These are phyloP conservation scores for Andrena bicolor DNA, from an alignment of 2,888 invertebrate genomes.

Conservation along the genomic window DNA sequence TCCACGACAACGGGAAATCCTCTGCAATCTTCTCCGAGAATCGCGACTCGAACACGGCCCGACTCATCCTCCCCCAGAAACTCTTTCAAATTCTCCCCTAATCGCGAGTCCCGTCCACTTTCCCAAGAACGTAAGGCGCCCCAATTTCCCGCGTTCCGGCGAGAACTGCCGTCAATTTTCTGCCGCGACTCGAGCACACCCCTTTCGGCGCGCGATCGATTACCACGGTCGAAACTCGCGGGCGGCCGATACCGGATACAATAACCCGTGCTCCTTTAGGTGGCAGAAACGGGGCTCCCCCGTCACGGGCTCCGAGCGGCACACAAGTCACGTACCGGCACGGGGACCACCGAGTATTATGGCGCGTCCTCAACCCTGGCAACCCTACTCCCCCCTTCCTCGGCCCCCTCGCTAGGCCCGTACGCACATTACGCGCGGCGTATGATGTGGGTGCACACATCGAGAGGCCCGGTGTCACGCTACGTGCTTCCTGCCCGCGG, in stretches of 20 bases:
- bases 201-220: constrained; percentile 41
- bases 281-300: constrained; percentile 68
- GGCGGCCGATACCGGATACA: constrained; percentile 56
- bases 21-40: too few relatives aligned
- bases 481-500: constrained; percentile 84
- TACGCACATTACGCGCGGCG: constrained; percentile 74
- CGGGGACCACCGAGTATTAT: constrained; percentile 79
- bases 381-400: constrained; percentile 19
- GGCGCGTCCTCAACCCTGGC: constrained; percentile 69
- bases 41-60: neutral
- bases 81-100: neutral
- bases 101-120: neutral
- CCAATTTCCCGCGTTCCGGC: constrained; percentile 31
- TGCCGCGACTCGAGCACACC: constrained; percentile 27
- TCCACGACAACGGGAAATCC: too few relatives aligned
- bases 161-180: constrained; percentile 43
- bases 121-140: constrained; percentile 5
- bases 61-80: neutral
- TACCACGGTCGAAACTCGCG: constrained; percentile 55
- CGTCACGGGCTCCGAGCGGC: constrained; percentile 64
- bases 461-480: constrained; percentile 81
- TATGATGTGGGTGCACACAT: constrained; percentile 74
- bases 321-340: constrained; percentile 80
- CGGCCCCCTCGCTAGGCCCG: constrained; percentile 35
- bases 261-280: constrained; percentile 73